A percentile compares a stretch with the other conserved stretches of the same genome.
phyloP scores from a whole-genome alignment of 1,140 invertebrate species.

The Drosophila subpulchrella region DNA sequence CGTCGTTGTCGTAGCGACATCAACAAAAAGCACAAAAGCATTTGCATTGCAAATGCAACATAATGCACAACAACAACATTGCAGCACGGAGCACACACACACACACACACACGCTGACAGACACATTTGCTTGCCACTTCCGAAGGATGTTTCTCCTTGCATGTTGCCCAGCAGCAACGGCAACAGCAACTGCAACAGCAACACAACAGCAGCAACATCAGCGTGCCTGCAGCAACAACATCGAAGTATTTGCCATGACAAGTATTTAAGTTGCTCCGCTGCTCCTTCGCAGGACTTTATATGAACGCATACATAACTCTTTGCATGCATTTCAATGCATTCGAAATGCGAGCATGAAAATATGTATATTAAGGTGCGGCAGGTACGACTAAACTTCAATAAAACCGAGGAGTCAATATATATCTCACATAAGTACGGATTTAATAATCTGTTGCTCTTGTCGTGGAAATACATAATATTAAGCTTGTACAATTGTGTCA shows the following conservation, averaged over 20 bases:
- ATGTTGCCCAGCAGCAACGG: slow-evolving; percentile 35
- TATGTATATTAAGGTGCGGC: slow-evolving; percentile 27
- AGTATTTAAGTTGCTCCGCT: slow-evolving; percentile 69
- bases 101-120: slow-evolving; percentile 38
- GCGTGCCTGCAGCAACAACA: slow-evolving; percentile 23
- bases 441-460: background rate
- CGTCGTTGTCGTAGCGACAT: slow-evolving; percentile 57
- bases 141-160: slow-evolving; percentile 63
- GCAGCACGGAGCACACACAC: slow-evolving; percentile 3
- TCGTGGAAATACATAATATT: background rate
- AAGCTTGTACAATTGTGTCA: too few species aligned
- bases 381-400: slow-evolving; percentile 24
- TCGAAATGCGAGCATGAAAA: slow-evolving; percentile 30
- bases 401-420: slow-evolving; percentile 19
- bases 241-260: slow-evolving; percentile 65
- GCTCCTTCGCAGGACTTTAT: slow-evolving; percentile 21
- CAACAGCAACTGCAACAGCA: slow-evolving; percentile 30
- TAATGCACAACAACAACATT: slow-evolving; percentile 68
- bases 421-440: background rate
- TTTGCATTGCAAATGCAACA: slow-evolving; percentile 81
- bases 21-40: slow-evolving; percentile 79
- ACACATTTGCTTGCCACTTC: slow-evolving; percentile 73
- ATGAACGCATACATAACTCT: slow-evolving; percentile 47
- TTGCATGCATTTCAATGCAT: slow-evolving; percentile 61
- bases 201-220: slow-evolving; percentile 21